These are phyloP conservation scores for Agrotis exclamationis DNA, from an alignment of 2,888 invertebrate species.

Conservation along the genomic window DNA sequence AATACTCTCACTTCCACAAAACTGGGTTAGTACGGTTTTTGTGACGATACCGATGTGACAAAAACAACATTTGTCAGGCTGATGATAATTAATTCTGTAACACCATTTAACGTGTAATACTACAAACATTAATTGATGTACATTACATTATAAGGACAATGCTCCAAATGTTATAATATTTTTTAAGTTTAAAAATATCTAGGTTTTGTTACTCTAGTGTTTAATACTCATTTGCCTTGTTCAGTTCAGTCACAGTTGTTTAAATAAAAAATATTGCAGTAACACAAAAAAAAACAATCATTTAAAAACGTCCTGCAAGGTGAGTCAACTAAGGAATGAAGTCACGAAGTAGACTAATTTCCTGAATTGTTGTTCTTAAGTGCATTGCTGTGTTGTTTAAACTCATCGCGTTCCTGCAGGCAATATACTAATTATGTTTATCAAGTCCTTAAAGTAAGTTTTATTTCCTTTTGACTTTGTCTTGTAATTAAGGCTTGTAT, in stretches of 20 bases:
- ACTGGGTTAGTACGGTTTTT: slow-evolving; percentile 11
- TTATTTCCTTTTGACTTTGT: too few species aligned
- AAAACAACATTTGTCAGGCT: slow-evolving; percentile 44
- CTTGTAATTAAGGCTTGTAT: too few species aligned
- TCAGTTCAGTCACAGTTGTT: too few species aligned
- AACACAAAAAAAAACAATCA: neutral
- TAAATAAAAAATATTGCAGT: neutral
- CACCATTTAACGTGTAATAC: slow-evolving; percentile 25
- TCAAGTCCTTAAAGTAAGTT: neutral
- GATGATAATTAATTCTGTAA: slow-evolving; percentile 34
- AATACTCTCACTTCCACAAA: neutral
- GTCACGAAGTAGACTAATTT: slow-evolving; percentile 33
- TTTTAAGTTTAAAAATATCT: slow-evolving; percentile 6
- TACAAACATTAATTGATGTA: slow-evolving; percentile 36
- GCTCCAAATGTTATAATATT: slow-evolving; percentile 12
- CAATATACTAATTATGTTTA: slow-evolving; percentile 2
- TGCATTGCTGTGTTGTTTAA: slow-evolving; percentile 38
- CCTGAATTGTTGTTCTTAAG: slow-evolving; percentile 34
- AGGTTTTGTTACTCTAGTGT: neutral
- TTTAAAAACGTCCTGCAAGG: neutral
- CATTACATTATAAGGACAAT: slow-evolving; percentile 21
- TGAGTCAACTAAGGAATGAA: slow-evolving; percentile 23
- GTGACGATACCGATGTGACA: slow-evolving; percentile 8
- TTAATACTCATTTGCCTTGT: neutral
- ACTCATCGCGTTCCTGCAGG: slow-evolving; percentile 40